phyloP scores from a whole-genome alignment of 2,113 vertebrate species.

The Cettia cetti region DNA sequence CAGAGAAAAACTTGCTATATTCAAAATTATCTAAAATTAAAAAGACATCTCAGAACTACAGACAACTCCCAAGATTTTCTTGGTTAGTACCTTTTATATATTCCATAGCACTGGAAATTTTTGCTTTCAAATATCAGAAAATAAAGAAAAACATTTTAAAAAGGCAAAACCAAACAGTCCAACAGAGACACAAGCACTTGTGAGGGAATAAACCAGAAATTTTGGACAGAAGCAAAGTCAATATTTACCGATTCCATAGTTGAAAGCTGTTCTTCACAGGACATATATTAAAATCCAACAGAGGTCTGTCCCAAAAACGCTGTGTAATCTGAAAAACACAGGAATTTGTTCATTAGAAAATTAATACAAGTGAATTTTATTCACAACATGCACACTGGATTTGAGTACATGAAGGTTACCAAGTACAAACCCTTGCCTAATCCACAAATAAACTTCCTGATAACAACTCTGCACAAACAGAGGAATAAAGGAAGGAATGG shows the following conservation, averaged over 20 bases:
- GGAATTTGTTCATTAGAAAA: not conserved
- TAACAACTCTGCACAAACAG: not conserved
- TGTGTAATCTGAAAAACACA: constrained; percentile 78
- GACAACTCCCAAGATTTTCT: not conserved
- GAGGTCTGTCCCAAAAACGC: constrained; percentile 58
- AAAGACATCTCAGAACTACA: not conserved
- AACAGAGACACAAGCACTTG: not conserved
- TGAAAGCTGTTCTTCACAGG: constrained; percentile 81
- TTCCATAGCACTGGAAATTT: not conserved
- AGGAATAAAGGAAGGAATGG: not conserved
- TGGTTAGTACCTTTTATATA: not conserved
- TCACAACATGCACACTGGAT: not conserved
- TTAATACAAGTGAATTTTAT: not conserved
- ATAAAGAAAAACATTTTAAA: not conserved
- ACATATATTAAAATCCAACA: constrained; percentile 83
- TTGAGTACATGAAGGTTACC: not conserved
- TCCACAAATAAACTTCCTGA: not conserved
- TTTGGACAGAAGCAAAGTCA: not conserved
- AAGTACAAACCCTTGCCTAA: not conserved
- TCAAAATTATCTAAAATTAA: not conserved
- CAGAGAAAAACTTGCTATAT: not conserved
- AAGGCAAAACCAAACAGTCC: not conserved
- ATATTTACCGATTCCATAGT: constrained; percentile 96
- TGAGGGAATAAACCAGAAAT: not conserved
- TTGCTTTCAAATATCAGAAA: not conserved